A percentile compares a stretch with the other conserved stretches of the same genome.
phyloP scores from a whole-genome alignment of 2,888 invertebrate genomes.

The Aplocera efformata region DNA sequence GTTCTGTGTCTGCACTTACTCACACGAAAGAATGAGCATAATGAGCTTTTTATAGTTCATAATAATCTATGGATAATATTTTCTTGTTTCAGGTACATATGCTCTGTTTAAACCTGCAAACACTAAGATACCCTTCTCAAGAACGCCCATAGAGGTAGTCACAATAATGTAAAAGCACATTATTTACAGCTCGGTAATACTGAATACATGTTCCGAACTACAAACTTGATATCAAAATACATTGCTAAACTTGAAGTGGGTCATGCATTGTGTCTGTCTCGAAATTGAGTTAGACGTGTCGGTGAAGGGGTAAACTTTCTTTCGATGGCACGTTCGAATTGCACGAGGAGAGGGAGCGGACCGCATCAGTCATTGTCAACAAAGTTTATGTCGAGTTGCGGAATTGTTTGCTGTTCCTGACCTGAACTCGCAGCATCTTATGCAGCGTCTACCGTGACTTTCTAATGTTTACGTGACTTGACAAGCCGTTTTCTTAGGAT shows the following conservation, averaged over 20 bases:
- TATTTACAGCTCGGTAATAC: conserved; percentile 28
- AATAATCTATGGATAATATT: neutral
- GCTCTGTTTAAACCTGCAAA: neutral
- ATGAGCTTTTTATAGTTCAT: too few species aligned
- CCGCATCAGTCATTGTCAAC: conserved; percentile 74
- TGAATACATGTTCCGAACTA: conserved; percentile 27
- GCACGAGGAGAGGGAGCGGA: conserved; percentile 43
- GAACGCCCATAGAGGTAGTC: conserved; percentile 17
- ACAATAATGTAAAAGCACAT: conserved; percentile 23
- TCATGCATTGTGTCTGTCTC: conserved; percentile 50
- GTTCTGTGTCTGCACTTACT: too few species aligned
- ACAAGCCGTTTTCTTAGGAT: too few species aligned
- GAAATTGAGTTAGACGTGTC: conserved; percentile 57
- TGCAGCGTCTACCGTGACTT: too few species aligned
- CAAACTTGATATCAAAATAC: conserved; percentile 44
- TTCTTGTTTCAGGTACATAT: conserved; percentile 11
- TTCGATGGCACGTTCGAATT: conserved; percentile 55
- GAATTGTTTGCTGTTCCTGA: conserved; percentile 60
- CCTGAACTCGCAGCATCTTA: too few species aligned
- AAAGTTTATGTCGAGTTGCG: conserved; percentile 51
- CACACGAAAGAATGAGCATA: too few species aligned
- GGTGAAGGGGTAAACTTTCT: conserved; percentile 46
- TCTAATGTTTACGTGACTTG: too few species aligned
- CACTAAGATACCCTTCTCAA: conserved; percentile 5
- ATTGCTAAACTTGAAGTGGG: conserved; percentile 49